Evolutionary conservation across 1,140 invertebrate species (phyloP), one percentile per base, ranked within the genome.

Genomic region (Aphaenogaster ashmeadi): DNA sequence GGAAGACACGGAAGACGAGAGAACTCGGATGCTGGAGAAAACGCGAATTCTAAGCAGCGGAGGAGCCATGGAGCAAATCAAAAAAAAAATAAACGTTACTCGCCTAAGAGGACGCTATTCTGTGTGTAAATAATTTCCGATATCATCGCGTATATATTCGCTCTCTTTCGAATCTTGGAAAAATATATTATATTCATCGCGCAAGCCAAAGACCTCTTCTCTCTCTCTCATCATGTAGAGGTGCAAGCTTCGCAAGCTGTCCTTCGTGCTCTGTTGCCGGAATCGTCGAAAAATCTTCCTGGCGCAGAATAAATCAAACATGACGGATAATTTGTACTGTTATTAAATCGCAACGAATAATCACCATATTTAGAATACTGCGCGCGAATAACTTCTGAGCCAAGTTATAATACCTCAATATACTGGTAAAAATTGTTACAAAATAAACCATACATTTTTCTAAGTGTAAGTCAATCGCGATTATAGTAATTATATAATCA

Each of bases 51-150:
- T 56, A 81, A 81, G 50, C 66, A 81, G 27, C 50, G 27, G 38
- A 71, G 50, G 66, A 81, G 52, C 36, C 64, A 71, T 18, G 80
- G n/a, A 84, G 54, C 54, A 84, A 84, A 84, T 84, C 69, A 84
- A 84, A 84, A 75, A 36, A 52, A 52, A 33, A 71, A 9, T 13
- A 72, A 72, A 27, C 44, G 41, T 36, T 47, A 84, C 80, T 84
- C 69, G 69, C 80, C 80, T 84, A 74, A 67, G 33, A 78, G 69
- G 41, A 84, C 54, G 67, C 41, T 74, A 74, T 50, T 71, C 44
- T 56, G 8, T 80, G 41, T 84, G 80, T 84, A 84, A 74, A 84
- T 84, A 84, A 84, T 75, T 84, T 75, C 54, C 80, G 27, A 60
- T 33, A 36, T 84, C 80, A 84, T 62, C 41, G 80, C 69, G 69